Evolutionary conservation across 2,113 vertebrate species (phyloP).

Genomic region (Perca flavescens): DNA sequence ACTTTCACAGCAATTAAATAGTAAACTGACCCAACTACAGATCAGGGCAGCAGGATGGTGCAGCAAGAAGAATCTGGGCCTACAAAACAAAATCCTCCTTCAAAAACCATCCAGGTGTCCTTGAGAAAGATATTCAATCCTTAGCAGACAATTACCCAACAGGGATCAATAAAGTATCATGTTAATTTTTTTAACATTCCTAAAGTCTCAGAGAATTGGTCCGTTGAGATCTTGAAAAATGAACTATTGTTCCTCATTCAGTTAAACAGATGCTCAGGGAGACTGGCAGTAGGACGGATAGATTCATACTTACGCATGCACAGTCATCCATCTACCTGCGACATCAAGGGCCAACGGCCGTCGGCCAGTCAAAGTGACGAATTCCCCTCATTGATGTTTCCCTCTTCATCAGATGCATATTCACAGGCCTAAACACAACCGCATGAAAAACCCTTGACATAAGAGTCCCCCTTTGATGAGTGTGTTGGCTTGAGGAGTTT

Average conservation of each 20-base stretch:
- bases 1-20: constrained; percentile 43
- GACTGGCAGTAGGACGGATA: not conserved
- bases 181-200: not conserved
- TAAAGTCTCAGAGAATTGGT: not conserved
- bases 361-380: constrained; percentile 41
- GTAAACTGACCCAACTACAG: constrained; percentile 15
- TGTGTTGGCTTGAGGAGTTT: not conserved
- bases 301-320: not conserved
- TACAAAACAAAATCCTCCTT: constrained; percentile 3
- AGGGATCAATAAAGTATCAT: constrained; percentile 34
- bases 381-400: constrained; percentile 30
- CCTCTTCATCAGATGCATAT: constrained; percentile 15
- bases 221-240: constrained; percentile 14
- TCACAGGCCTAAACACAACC: constrained; percentile 12
- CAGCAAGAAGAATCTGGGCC: not conserved
- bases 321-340: constrained; percentile 13
- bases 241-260: not conserved
- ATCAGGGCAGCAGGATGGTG: constrained; percentile 12
- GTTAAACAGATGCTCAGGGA: not conserved
- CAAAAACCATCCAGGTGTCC: constrained; percentile 30
- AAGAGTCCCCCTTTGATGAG: constrained; percentile 49
- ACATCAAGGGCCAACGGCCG: constrained; percentile 19
- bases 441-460: constrained; percentile 33
- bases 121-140: constrained; percentile 27
- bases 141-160: constrained; percentile 35